phyloP scores from a whole-genome alignment of 2,888 invertebrate genomes.

The Cheilosia vernalis region DNA sequence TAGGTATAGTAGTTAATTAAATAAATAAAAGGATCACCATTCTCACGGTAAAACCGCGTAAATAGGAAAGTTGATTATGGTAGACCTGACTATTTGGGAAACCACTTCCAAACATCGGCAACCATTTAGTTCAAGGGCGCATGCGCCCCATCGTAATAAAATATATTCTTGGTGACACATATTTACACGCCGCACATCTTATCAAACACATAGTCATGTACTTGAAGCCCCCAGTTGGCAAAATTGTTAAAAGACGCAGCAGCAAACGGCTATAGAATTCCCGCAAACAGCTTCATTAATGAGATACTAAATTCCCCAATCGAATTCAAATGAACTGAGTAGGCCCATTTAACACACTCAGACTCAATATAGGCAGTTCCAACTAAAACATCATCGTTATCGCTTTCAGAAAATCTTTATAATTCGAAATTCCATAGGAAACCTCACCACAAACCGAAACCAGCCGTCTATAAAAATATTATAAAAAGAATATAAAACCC shows the following conservation, averaged over 20 bases:
- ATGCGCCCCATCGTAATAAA: no score
- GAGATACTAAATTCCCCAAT: conserved; percentile 22
- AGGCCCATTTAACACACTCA: conserved; percentile 54
- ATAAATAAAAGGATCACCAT: no score
- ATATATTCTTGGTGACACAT: no score
- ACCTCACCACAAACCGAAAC: conserved; percentile 29
- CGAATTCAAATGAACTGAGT: conserved; percentile 55
- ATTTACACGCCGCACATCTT: not conserved
- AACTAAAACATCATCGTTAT: conserved; percentile 64
- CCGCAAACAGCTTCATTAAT: conserved; percentile 63
- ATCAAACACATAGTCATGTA: not conserved
- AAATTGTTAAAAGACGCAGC: not conserved
- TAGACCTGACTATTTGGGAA: no score
- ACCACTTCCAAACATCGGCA: no score
- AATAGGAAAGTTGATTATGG: no score
- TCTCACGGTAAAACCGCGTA: no score
- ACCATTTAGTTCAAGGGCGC: no score
- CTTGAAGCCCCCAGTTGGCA: not conserved
- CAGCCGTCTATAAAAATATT: conserved; percentile 50
- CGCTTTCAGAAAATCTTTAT: conserved; percentile 48
- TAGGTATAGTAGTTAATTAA: no score
- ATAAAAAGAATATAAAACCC: conserved; percentile 58
- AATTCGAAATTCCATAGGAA: conserved; percentile 42
- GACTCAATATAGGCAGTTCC: conserved; percentile 59
- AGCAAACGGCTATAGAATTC: not conserved